Evolutionary conservation across 2,113 vertebrate genomes (phyloP).

Genomic region (Epinephelus moara): DNA sequence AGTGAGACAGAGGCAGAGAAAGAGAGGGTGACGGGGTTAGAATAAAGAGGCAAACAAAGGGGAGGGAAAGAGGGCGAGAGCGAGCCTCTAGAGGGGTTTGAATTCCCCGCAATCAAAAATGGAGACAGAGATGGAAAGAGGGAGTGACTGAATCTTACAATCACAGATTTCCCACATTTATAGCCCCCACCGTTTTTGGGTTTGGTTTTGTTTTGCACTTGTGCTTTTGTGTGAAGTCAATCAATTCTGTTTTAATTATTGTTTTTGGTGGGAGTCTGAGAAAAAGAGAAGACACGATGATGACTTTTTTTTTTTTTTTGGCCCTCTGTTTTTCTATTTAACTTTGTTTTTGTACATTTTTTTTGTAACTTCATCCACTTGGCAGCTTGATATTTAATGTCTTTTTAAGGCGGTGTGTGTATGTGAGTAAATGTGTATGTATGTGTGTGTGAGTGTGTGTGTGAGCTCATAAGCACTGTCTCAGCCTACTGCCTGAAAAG

Average conservation of each 20-base stretch:
- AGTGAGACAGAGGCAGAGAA: neutral
- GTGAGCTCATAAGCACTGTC: conserved; percentile 45
- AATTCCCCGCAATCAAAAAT: conserved; percentile 47
- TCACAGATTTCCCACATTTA: conserved; percentile 26
- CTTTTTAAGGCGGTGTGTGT: conserved; percentile 38
- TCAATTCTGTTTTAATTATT: conserved; percentile 12
- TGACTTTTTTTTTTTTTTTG: neutral
- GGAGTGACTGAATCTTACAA: conserved; percentile 21
- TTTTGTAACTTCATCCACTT: conserved; percentile 57
- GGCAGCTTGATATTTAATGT: conserved; percentile 70
- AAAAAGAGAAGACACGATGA: neutral
- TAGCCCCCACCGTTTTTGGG: neutral
- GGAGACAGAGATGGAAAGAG: conserved; percentile 9
- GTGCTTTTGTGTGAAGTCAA: conserved; percentile 34
- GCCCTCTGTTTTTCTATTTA: conserved; percentile 58
- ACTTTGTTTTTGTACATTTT: conserved; percentile 50
- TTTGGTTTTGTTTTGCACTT: conserved; percentile 50
- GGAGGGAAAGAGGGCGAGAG: neutral
- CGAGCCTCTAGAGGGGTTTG: conserved; percentile 38
- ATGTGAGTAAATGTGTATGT: conserved; percentile 20
- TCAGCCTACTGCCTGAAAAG: conserved; percentile 31
- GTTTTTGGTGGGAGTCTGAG: conserved; percentile 3
- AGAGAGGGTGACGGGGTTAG: neutral
- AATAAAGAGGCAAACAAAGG: neutral
- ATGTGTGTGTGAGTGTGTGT: conserved; percentile 14